Evolutionary conservation across 64 coral and sea anemone species (phyloP).

Genomic region (Actinia tenebrosa): DNA sequence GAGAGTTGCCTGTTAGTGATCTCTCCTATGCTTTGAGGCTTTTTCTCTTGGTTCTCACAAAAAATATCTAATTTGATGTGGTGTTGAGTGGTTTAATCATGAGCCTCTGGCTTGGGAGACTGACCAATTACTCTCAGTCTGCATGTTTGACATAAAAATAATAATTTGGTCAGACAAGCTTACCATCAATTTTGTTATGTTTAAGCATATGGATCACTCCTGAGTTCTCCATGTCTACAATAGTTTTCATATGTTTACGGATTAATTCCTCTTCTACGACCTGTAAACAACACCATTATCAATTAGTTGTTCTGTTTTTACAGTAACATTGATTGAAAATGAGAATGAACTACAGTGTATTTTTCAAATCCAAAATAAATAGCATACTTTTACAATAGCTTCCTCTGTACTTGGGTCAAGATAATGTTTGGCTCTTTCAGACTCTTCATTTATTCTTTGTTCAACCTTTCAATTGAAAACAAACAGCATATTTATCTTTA

Average conservation of each 20-base stretch:
- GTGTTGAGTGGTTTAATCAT: too few relatives aligned
- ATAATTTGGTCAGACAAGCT: not conserved
- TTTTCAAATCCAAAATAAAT: not conserved
- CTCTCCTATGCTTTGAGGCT: too few relatives aligned
- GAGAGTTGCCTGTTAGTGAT: too few relatives aligned
- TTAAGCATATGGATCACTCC: constrained; percentile 99
- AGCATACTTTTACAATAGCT: constrained; percentile 84
- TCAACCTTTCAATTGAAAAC: constrained; percentile 57
- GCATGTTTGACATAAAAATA: too few relatives aligned
- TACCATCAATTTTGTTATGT: constrained; percentile 97
- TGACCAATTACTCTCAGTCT: too few relatives aligned
- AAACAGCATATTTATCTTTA: too few relatives aligned
- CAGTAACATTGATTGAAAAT: not conserved
- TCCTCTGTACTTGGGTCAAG: constrained; percentile 91
- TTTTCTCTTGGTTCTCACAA: too few relatives aligned
- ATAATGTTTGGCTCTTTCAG: constrained; percentile 98
- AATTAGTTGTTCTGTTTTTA: not conserved
- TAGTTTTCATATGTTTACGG: constrained; percentile 97
- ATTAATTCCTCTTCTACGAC: constrained; percentile 98
- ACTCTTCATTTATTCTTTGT: constrained; percentile 96
- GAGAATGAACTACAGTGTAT: not conserved
- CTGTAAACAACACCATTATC: constrained; percentile 27
- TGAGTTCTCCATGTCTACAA: constrained; percentile 99
- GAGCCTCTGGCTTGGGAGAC: too few relatives aligned
- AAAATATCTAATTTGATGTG: too few relatives aligned